phyloP scores from a whole-genome alignment of 23 tunicate species.

The Clavelina lepadiformis region DNA sequence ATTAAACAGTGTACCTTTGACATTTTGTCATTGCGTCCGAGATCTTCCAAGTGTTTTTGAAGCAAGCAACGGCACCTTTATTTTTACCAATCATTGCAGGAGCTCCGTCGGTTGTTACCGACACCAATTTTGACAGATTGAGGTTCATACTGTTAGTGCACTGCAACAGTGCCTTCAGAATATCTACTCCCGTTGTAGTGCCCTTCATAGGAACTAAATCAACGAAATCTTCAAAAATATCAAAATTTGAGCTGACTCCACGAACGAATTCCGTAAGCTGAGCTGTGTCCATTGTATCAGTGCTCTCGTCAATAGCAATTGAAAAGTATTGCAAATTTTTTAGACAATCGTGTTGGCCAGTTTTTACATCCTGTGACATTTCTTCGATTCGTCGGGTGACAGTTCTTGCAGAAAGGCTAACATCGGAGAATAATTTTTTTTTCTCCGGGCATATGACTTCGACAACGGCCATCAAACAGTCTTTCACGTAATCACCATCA shows the following conservation, averaged over 20 bases:
- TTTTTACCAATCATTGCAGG: conserved; percentile 45
- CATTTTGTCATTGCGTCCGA: conserved; percentile 29
- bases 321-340: conserved; percentile 51
- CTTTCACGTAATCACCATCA: conserved; percentile 66
- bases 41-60: conserved; percentile 62
- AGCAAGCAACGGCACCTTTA: conserved; percentile 60
- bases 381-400: conserved; percentile 77
- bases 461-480: conserved; percentile 64
- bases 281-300: conserved; percentile 54
- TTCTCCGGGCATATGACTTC: conserved; percentile 65
- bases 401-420: conserved; percentile 73
- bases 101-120: conserved; percentile 60
- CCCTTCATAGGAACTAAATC: conserved; percentile 43
- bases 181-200: conserved; percentile 60
- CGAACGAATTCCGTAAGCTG: conserved; percentile 65
- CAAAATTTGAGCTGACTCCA: conserved; percentile 50
- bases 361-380: conserved; percentile 51
- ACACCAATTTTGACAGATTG: too few species aligned
- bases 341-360: conserved; percentile 45
- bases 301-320: conserved; percentile 44
- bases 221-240: conserved; percentile 42
- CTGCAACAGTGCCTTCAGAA: conserved; percentile 45
- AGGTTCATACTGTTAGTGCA: conserved; percentile 29
- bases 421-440: conserved; percentile 41
- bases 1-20: conserved; percentile 45